These are phyloP conservation scores for Uloborus diversus DNA, from an alignment of 1,140 invertebrate species.

Conservation along the genomic window DNA sequence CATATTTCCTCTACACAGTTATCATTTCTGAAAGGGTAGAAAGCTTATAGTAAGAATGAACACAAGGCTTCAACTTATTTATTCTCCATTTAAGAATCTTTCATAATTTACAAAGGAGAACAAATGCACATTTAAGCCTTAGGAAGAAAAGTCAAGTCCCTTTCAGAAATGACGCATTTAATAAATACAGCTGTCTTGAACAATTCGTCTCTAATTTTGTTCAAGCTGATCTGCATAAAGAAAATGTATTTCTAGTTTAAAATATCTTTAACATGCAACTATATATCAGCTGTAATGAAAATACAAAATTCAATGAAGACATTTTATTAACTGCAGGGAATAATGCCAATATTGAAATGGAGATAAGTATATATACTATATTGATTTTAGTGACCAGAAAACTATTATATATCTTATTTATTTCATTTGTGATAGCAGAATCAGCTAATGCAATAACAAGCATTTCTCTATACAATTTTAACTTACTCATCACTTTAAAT, in stretches of 20 bases:
- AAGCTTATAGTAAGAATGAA: no score
- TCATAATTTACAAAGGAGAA: not conserved
- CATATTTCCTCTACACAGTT: slow-evolving; percentile 36
- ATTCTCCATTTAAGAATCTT: no score
- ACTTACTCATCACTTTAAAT: slow-evolving; percentile 50
- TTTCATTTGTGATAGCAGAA: slow-evolving; percentile 49
- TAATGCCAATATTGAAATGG: slow-evolving; percentile 15
- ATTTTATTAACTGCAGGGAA: slow-evolving; percentile 38
- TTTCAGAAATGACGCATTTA: slow-evolving; percentile 45
- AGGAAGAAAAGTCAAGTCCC: not conserved
- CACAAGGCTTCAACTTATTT: no score
- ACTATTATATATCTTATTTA: slow-evolving; percentile 41
- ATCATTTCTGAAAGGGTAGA: slow-evolving; percentile 41
- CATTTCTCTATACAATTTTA: slow-evolving; percentile 16
- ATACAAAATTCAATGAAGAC: slow-evolving; percentile 36
- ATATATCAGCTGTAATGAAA: slow-evolving; percentile 24
- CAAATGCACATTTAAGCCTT: not conserved
- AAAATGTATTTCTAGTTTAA: slow-evolving; percentile 28
- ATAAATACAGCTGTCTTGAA: slow-evolving; percentile 50
- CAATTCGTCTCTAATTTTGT: slow-evolving; percentile 37
- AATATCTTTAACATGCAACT: slow-evolving; percentile 52
- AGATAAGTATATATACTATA: slow-evolving; percentile 11
- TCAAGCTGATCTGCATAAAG: slow-evolving; percentile 37
- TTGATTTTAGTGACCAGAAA: slow-evolving; percentile 43
- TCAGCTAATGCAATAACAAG: slow-evolving; percentile 33